Percentiles rank a stretch among this genome's conserved stretches.
Evolutionary conservation across 2,888 invertebrate genomes (phyloP).

Genomic region (Apotomis betuletana): DNA sequence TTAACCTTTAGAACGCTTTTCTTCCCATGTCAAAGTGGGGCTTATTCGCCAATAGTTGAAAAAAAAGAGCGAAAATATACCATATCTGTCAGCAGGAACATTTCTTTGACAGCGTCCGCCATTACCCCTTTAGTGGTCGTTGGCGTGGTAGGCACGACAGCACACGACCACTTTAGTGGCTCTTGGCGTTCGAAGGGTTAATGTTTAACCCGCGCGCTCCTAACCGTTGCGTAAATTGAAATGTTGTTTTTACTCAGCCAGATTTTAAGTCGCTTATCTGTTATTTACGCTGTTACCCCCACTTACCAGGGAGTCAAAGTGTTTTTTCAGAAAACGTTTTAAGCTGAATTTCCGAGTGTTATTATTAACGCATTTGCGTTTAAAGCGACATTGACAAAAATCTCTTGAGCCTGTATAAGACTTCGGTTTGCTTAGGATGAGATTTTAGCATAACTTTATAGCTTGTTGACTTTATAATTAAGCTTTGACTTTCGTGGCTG

Average conservation of each 20-base stretch:
- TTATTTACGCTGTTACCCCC: not conserved
- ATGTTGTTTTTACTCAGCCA: not conserved
- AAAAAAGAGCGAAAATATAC: too few species aligned
- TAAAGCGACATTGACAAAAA: constrained; percentile 19
- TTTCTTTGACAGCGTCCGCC: too few species aligned
- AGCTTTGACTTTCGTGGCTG: not conserved
- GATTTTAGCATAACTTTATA: constrained; percentile 23
- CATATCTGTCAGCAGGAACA: too few species aligned
- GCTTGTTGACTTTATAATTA: constrained; percentile 12
- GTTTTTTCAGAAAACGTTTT: constrained; percentile 27
- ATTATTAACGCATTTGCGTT: constrained; percentile 26
- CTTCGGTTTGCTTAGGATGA: constrained; percentile 20
- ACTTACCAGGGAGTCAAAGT: not conserved
- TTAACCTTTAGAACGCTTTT: too few species aligned
- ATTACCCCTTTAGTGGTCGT: too few species aligned
- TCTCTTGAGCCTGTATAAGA: constrained; percentile 13
- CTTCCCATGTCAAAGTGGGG: too few species aligned
- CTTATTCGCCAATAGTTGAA: too few species aligned
- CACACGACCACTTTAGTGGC: too few species aligned
- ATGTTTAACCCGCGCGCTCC: too few species aligned
- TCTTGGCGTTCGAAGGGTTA: too few species aligned
- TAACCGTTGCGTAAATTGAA: too few species aligned
- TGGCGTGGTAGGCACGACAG: too few species aligned
- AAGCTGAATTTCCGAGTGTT: constrained; percentile 6
- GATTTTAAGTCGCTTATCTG: not conserved